phyloP scores from a whole-genome alignment of 2,888 invertebrate genomes.

The Deilephila porcellus region DNA sequence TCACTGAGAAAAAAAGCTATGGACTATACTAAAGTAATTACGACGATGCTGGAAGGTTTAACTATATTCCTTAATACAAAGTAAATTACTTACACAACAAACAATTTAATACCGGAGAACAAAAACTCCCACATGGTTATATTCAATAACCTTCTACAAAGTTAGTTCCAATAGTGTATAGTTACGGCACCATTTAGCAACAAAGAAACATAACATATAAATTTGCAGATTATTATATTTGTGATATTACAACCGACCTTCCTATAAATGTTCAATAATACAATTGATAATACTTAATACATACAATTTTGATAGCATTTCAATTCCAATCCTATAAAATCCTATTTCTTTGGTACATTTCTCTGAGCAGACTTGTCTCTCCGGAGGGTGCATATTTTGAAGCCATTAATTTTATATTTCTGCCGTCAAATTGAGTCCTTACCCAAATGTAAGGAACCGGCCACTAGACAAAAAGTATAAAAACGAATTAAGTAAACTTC shows the following conservation, averaged over 20 bases:
- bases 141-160: slow-evolving; percentile 8
- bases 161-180: not conserved
- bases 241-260: not conserved
- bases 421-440: too few species aligned
- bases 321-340: too few species aligned
- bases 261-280: not conserved
- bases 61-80: not conserved
- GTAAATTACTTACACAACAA: not conserved
- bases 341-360: too few species aligned
- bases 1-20: too few species aligned
- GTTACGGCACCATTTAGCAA: slow-evolving; percentile 3
- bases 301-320: not conserved
- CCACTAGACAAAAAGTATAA: too few species aligned
- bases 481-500: too few species aligned
- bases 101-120: slow-evolving; percentile 16
- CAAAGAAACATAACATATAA: slow-evolving; percentile 6
- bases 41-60: too few species aligned
- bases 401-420: too few species aligned
- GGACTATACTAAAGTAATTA: too few species aligned
- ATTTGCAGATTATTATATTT: not conserved
- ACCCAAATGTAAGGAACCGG: too few species aligned
- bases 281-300: not conserved
- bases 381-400: too few species aligned
- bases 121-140: slow-evolving; percentile 3
- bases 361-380: too few species aligned